Evolutionary conservation across 1,140 invertebrate species (phyloP), one percentile per base, ranked within the genome.

Genomic region (Acromyrmex heyeri): DNA sequence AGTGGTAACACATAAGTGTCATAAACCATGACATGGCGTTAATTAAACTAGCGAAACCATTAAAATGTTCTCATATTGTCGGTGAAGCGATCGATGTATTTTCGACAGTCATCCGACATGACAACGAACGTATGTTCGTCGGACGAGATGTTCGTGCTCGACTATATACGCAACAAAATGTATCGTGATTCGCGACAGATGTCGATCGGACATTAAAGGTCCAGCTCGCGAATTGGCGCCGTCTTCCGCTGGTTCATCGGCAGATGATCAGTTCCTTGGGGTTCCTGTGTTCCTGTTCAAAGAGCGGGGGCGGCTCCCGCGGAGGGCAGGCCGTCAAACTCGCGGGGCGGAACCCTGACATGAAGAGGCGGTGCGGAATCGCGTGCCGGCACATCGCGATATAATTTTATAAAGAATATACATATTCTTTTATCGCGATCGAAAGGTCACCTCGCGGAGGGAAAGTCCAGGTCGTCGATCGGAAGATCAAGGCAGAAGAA

Each of bases 241-340:
- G 59, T 57, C 12, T 64, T 38, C n/a, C 30, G 8, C 62, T 16
- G 48, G 21, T 79, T 62, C 61, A 70, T 55, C 30, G 27, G 78
- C 78, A 64, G 65, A 24, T 48, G 57, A 44, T 76, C 69, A 69
- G 81, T 95, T 95, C 92, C 93, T 94, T 87, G 78, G 67, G 73
- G 81, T 91, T 95, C 72, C 95, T 95, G 95, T 89, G 91, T 93
- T 94, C 95, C 95, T 95, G 92, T 91, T 95, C 93, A 48, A 95
- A 94, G 93, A 95, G 94, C 95, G 95, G 94, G 95, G 95, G 95
- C 95, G 95, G 95, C 94, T 94, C 95, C 94, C 94, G 94, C 94
- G 94, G 95, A 95, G 94, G 95, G 95, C 95, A 95, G 95, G 94
- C 94, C 94, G 93, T 95, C 94, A 95, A 95, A 95, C 94, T 94